Evolutionary conservation across 1,140 invertebrate genomes (phyloP).

Genomic region (Babylonia areolata): DNA sequence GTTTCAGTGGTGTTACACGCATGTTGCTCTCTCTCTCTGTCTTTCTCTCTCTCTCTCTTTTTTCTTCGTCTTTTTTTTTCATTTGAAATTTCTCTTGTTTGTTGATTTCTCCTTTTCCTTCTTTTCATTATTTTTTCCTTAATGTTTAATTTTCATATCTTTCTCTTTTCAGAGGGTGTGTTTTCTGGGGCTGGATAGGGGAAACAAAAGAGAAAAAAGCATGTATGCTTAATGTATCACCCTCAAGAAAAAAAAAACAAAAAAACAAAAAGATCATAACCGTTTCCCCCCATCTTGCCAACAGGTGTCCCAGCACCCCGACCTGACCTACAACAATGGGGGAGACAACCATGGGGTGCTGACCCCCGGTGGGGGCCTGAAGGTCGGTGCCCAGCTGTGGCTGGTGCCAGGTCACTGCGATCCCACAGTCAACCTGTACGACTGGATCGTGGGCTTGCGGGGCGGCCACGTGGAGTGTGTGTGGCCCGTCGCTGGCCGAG

Average conservation of each 20-base stretch:
- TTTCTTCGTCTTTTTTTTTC: background rate
- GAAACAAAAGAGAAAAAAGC: too few species aligned
- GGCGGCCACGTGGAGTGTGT: conserved; percentile 48
- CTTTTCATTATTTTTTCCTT: conserved; percentile 25
- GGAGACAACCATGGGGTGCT: conserved; percentile 58
- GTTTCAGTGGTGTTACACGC: background rate
- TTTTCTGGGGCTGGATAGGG: too few species aligned
- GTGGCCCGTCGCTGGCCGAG: conserved; percentile 50
- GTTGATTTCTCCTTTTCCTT: background rate
- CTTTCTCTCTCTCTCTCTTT: background rate
- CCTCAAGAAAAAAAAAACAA: too few species aligned
- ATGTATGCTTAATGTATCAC: too few species aligned
- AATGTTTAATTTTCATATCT: too few species aligned
- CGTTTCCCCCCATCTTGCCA: too few species aligned
- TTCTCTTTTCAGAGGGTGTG: too few species aligned
- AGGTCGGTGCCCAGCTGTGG: conserved; percentile 49
- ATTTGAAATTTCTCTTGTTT: background rate
- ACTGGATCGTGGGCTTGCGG: conserved; percentile 57
- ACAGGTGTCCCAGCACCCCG: conserved; percentile 26
- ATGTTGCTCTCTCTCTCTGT: background rate
- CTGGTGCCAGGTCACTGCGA: conserved; percentile 59
- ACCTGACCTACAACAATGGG: conserved; percentile 42
- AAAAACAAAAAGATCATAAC: too few species aligned
- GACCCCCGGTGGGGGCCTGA: conserved; percentile 32
- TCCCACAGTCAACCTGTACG: conserved; percentile 57